Evolutionary conservation across 2,797 vertebrate species (phyloP), one percentile per base, ranked within the genome.

Genomic region (Liasis olivaceus): DNA sequence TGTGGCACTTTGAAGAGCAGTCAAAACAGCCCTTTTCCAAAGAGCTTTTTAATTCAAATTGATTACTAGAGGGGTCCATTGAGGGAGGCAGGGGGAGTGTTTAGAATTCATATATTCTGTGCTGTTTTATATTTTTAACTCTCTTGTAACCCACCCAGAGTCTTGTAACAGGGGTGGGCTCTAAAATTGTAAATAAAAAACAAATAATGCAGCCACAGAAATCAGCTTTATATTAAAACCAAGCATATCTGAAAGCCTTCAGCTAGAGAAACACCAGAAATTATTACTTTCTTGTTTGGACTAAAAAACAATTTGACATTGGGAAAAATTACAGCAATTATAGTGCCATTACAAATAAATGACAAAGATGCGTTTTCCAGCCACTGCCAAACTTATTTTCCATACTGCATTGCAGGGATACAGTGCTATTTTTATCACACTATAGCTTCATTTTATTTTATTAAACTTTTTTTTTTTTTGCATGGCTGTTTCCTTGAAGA

Each of bases 341-440:
- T 64, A 93, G 17, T 64, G 9, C 87, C 54, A 2, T 88, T 94
- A 15, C 17, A 72, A 28, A 64, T 4, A 28, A 42, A 64, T 9
- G 60, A 95, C 51, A 93, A 28, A 42, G 89, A 92, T 54, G 89
- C 31, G 0, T 56, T 90, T 85, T 88, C 47, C 89, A 90, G 5
- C 54, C 86, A 88, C 56, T 91, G 62, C 88, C 26, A 84, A 91
- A 94, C 47, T 7, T 31, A 72, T 91, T 94, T 96, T 77, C 64
- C 42, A 94, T 69, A 63, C 56, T 20, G 77, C 62, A 2, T 13
- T 85, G 7, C 14, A 7, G 24, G n/a, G 63, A 14, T 85, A 1
- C 6, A 91, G 77, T 62, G 4, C 86, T 87, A 91, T 95, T 64
- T 36, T 56, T 77, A 42, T 1, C 2, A 20, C 28, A 86, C 3